phyloP scores from a whole-genome alignment of 2,888 invertebrate genomes.

The Lepeophtheirus nordmannii region DNA sequence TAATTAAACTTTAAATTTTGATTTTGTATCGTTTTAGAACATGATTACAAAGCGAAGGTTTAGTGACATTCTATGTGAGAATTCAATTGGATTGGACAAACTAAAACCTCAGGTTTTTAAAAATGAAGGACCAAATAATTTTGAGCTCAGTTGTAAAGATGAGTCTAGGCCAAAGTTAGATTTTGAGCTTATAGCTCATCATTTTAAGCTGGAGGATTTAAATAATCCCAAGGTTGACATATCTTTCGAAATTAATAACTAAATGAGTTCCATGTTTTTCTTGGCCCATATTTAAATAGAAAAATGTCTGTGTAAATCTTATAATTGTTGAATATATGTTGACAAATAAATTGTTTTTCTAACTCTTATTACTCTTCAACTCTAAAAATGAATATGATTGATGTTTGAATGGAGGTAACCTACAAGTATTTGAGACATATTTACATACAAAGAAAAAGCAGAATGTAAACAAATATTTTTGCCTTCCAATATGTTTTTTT shows the following conservation, averaged over 20 bases:
- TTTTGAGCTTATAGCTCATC: slow-evolving; percentile 14
- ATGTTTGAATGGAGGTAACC: too few relatives aligned
- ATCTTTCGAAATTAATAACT: not conserved
- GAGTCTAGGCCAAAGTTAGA: slow-evolving; percentile 6
- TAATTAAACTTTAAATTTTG: not conserved
- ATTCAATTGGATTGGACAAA: slow-evolving; percentile 11
- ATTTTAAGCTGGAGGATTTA: not conserved
- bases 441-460: too few relatives aligned
- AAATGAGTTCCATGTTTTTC: too few relatives aligned
- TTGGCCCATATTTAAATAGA: too few relatives aligned
- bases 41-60: slow-evolving; percentile 8
- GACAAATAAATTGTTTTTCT: too few relatives aligned
- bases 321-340: too few relatives aligned
- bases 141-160: slow-evolving; percentile 2
- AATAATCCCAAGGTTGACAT: not conserved
- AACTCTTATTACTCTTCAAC: too few relatives aligned
- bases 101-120: not conserved
- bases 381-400: too few relatives aligned
- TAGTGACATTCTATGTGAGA: slow-evolving; percentile 20
- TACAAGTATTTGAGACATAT: too few relatives aligned
- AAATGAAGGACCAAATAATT: not conserved
- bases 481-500: too few relatives aligned
- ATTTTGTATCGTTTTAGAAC: not conserved
- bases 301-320: too few relatives aligned
- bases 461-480: too few relatives aligned